These are phyloP conservation scores for Pseudomyrmex dendroicus DNA, from an alignment of 1,140 invertebrate genomes.

Conservation along the genomic window DNA sequence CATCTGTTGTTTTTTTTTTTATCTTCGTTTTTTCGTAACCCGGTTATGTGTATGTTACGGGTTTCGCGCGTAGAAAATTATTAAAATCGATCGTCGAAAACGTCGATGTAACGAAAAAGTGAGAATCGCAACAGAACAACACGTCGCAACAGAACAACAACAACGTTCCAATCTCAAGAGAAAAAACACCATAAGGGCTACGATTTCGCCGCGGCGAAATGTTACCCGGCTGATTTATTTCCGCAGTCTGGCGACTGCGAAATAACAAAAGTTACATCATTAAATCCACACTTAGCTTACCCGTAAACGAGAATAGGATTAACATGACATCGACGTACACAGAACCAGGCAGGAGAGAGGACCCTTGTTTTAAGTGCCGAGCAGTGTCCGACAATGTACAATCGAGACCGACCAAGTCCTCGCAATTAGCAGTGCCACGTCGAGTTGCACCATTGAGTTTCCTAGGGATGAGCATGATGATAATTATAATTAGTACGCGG, in stretches of 20 bases:
- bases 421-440: constrained; percentile 65
- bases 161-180: no score
- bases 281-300: constrained; percentile 36
- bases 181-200: no score
- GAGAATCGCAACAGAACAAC: background rate
- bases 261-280: constrained; percentile 61
- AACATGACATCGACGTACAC: constrained; percentile 48
- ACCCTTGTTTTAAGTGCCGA: constrained; percentile 61
- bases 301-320: constrained; percentile 50
- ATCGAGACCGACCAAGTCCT: constrained; percentile 65
- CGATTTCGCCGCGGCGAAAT: no score
- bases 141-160: background rate
- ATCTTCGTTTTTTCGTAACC: background rate
- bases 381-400: constrained; percentile 44
- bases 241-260: background rate
- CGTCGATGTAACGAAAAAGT: no score
- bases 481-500: constrained; percentile 69
- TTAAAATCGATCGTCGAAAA: no score
- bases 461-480: constrained; percentile 45
- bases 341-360: constrained; percentile 14
- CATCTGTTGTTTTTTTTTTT: constrained; percentile 25
- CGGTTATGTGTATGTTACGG: no score
- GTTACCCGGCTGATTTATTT: constrained; percentile 20
- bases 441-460: constrained; percentile 61
- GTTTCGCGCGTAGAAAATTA: no score